Conservation (phyloP, 2,797 vertebrate genomes). For the Rhincodon typus region DNA sequence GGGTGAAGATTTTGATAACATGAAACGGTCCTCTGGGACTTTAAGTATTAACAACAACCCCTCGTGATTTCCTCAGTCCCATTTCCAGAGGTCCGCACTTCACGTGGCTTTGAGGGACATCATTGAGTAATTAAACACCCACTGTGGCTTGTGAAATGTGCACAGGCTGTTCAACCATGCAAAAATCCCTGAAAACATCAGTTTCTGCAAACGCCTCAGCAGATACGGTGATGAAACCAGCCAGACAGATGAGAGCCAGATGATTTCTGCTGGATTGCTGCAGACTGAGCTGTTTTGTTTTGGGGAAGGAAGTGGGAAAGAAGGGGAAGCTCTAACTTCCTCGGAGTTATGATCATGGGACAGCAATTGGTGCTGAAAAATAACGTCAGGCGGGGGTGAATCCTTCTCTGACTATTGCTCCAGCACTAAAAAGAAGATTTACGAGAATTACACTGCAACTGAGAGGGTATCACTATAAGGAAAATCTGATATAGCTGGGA, state of each 20-base stretch:
- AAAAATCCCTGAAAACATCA: not conserved
- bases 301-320: not conserved
- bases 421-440: not conserved
- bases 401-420: not conserved
- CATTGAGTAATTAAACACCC: no score
- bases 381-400: not conserved
- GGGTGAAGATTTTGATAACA: not conserved
- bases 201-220: not conserved
- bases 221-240: not conserved
- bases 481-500: not conserved
- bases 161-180: not conserved
- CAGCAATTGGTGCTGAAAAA: not conserved
- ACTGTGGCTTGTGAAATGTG: not conserved
- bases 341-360: not conserved
- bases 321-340: not conserved
- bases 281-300: not conserved
- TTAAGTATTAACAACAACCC: not conserved
- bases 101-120: not conserved
- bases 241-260: constrained; percentile 29
- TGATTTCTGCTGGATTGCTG: not conserved
- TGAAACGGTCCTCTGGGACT: no score
- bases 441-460: not conserved
- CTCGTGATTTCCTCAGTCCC: not conserved
- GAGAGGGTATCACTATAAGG: not conserved
- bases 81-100: not conserved